phyloP scores from a whole-genome alignment of 2,888 invertebrate genomes.

The Tachina fera region DNA sequence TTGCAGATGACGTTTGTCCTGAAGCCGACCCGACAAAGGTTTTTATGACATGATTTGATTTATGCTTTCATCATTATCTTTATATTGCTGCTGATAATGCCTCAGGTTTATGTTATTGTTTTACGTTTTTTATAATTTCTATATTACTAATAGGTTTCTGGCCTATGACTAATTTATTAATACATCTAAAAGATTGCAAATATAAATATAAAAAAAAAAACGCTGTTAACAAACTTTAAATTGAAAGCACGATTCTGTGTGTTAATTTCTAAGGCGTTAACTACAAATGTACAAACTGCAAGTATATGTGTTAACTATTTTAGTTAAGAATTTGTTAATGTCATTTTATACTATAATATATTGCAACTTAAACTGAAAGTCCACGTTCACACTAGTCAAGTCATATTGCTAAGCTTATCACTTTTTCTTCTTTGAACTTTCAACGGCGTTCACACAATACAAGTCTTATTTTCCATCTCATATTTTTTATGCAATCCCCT shows the following conservation, averaged over 20 bases:
- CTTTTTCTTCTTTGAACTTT: too few relatives aligned
- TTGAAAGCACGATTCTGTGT: not conserved
- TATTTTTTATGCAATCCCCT: too few relatives aligned
- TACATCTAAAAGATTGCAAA: not conserved
- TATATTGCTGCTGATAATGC: conserved; percentile 37
- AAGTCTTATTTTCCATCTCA: too few relatives aligned
- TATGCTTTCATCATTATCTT: conserved; percentile 71
- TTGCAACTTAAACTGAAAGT: not conserved
- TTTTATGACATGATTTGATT: conserved; percentile 72
- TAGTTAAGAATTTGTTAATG: not conserved
- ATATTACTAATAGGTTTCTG: conserved; percentile 9
- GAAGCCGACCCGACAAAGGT: conserved; percentile 68
- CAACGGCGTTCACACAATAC: too few relatives aligned
- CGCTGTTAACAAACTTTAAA: not conserved
- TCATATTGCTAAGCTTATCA: too few relatives aligned
- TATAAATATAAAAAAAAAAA: not conserved
- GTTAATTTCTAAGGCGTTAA: conserved; percentile 23
- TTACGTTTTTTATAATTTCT: not conserved
- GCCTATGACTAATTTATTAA: conserved; percentile 48
- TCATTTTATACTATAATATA: not conserved
- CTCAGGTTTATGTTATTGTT: conserved; percentile 27
- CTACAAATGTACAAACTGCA: conserved; percentile 6
- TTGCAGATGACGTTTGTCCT: conserved; percentile 69
- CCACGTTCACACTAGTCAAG: too few relatives aligned
- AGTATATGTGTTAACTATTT: not conserved